A percentile compares a stretch with the other conserved stretches of the same genome.
Conservation (phyloP, 2,888 invertebrate genomes). For the Protodeltote pygarga region DNA sequence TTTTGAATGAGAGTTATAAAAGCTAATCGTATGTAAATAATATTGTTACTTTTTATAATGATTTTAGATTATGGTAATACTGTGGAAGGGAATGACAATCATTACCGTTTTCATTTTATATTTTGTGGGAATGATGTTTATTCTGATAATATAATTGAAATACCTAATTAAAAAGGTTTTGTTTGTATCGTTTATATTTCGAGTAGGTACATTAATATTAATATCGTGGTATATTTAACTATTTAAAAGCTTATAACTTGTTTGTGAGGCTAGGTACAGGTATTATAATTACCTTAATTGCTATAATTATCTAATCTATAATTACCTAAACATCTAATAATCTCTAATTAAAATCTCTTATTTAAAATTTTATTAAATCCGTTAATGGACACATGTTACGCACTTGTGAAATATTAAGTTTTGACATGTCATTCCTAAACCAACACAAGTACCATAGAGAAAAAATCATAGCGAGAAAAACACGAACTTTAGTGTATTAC, state of each 20-base stretch:
- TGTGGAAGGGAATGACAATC: slow-evolving; percentile 6
- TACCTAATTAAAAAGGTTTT: too few species aligned
- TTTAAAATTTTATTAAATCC: too few species aligned
- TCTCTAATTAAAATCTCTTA: too few species aligned
- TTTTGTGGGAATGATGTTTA: slow-evolving; percentile 10
- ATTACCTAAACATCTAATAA: slow-evolving; percentile 2
- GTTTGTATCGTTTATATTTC: not conserved
- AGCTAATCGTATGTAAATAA: slow-evolving; percentile 22
- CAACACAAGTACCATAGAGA: not conserved
- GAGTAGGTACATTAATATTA: not conserved
- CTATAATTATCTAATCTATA: too few species aligned
- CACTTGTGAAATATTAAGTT: too few species aligned
- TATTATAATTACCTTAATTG: too few species aligned
- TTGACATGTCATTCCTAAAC: not conserved
- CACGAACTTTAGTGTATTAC: slow-evolving; percentile 6
- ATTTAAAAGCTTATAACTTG: too few species aligned
- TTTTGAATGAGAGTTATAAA: slow-evolving; percentile 12
- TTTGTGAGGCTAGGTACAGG: too few species aligned
- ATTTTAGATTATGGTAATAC: slow-evolving; percentile 13
- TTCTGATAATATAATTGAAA: not conserved
- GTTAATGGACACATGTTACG: too few species aligned
- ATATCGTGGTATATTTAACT: too few species aligned
- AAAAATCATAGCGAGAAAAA: slow-evolving; percentile 1
- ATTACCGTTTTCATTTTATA: slow-evolving; percentile 14
- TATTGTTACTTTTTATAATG: slow-evolving; percentile 7